Base-by-base conservation (phyloP, 2,888 invertebrate genomes). In the Leptinotarsa peninsularis region DNA sequence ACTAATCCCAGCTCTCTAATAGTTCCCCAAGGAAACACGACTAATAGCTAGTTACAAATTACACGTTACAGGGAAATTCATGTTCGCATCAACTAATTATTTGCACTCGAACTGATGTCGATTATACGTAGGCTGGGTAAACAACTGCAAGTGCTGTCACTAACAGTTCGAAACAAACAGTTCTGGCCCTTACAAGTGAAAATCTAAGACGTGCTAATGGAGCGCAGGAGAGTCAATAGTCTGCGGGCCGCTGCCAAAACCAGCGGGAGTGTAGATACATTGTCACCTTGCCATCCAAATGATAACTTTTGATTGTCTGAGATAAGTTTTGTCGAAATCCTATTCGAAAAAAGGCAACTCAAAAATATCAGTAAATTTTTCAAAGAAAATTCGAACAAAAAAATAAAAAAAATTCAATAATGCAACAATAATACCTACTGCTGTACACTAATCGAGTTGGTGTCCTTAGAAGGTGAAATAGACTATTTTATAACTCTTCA, bases 21-120 rank as follows among this genome's bases (percentile, higher is more conserved):
- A 69, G 56, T 56, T 69, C 69, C 69, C 69, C 69, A 69, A 69
- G 69, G 69, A 69, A 71, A 66, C 52, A 70, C 33, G 75, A 72
- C 69, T 75, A 70, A 75, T 70, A 66, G 70, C 72, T 70, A 68
- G 69, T 66, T 69, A 49, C 70, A 54, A 69, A 69, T 69, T 69
- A 69, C 56, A 43, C 69, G 69, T 69, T 69, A 69, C 69, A 69
- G 10, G 66, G 72, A 72, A 75, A 75, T 70, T 72, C 75, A 72
- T 69, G 67, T 72, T 70, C 69, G 52, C 66, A 70, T 75, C 72
- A 69, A 56, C 72, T 72, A 69, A 75, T 75, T 75, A 75, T 75
- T 75, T 68, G 69, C 75, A 72, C 75, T 72, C 72, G 72, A 75
- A 69, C 60, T 72, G 70, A 56, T 54, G 72, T 56, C 67, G 75